phyloP scores from a whole-genome alignment of 2,888 invertebrate genomes.

The Slavum lentiscoides region DNA sequence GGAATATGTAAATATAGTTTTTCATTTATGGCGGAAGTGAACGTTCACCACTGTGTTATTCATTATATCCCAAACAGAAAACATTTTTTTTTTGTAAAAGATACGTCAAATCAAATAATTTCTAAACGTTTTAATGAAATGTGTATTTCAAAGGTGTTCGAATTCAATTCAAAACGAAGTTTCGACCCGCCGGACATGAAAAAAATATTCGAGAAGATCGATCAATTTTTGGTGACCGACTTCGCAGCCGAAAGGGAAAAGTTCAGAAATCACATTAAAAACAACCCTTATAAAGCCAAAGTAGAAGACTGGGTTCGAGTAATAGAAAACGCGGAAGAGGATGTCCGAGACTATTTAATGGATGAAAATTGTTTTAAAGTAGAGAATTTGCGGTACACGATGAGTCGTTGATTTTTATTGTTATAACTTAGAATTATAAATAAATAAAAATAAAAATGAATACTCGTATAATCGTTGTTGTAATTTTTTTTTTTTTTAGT shows the following conservation, averaged over 20 bases:
- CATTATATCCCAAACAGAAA: too few relatives aligned
- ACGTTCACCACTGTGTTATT: neutral
- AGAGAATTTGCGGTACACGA: slow-evolving; percentile 17
- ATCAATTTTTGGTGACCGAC: neutral
- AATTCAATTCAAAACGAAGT: neutral
- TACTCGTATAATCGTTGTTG: too few relatives aligned
- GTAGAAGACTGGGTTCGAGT: slow-evolving; percentile 25
- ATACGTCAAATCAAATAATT: neutral
- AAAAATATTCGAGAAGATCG: neutral
- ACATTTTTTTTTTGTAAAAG: too few relatives aligned
- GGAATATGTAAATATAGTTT: neutral
- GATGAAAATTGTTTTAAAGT: slow-evolving; percentile 4
- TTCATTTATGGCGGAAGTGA: neutral
- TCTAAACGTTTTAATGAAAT: neutral
- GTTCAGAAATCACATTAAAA: neutral
- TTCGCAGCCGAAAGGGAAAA: slow-evolving; percentile 5
- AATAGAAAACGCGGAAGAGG: neutral
- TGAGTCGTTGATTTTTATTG: neutral
- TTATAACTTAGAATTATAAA: too few relatives aligned
- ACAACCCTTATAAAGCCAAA: neutral
- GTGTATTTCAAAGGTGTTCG: slow-evolving; percentile 7
- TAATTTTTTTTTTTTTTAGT: too few relatives aligned
- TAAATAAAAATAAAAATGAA: too few relatives aligned
- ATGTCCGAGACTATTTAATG: neutral
- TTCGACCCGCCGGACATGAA: neutral